Evolutionary conservation across 2,888 invertebrate genomes (phyloP), one percentile per base, ranked within the genome.

Genomic region (Dione vanillae): DNA sequence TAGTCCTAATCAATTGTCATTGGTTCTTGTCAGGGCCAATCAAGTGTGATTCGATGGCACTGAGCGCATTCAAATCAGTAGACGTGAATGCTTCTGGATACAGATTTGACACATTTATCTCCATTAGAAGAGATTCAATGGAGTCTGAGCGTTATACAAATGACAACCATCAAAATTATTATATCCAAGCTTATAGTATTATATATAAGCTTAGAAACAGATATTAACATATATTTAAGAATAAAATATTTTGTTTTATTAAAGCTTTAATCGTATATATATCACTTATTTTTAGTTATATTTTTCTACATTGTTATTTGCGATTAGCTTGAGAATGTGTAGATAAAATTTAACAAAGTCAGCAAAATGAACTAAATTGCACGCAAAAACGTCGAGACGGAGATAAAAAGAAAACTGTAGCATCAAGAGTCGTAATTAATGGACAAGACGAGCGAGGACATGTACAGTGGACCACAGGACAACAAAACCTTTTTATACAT

Each of bases 351-450:
- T 78, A 72, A 75, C 79, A 58, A 64, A 82, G 84, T 84, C 82
- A 82, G 79, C 82, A 77, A 83, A 83, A 82, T 82, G 82, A 87
- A 89, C 88, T 85, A 87, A 88, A 88, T 87, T 87, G 85, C 84
- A 85, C 80, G 80, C 81, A 76, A 83, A 86, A 86, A 85, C 81
- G 80, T 77, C 72, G 69, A 70, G 70, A 70, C 67, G 69, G 69
- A 71, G 77, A 82, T 79, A 83, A 85, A 85, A 85, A 83, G 79
- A 81, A 82, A 81, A 85, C 79, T 79, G 80, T 83, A 82, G 81
- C 84, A 86, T 84, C 83, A 85, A 84, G 83, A 83, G 80, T 79
- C 82, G 74, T 86, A 89, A 88, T 89, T 88, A 89, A 88, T 88
- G 85, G 80, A 82, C 80, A 82, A 80, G 74, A 69, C 71, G 70